Conservation (phyloP, 2,113 vertebrate genomes). For the Mastomys natalensis region DNA sequence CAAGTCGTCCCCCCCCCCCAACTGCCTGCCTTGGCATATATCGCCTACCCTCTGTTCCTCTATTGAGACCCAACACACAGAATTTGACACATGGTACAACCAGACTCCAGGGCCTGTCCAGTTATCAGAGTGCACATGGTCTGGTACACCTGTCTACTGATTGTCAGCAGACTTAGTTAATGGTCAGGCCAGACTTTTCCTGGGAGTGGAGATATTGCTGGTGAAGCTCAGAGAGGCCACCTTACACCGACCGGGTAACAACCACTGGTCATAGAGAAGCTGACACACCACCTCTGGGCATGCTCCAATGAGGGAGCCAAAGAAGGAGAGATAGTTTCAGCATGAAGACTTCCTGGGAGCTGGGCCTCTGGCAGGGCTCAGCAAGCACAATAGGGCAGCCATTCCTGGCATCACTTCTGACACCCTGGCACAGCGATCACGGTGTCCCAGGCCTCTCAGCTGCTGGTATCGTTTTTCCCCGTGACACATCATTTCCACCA, state of each 20-base stretch:
- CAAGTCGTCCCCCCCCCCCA: accelerated
- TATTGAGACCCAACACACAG: not conserved
- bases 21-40: not conserved
- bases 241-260: not conserved
- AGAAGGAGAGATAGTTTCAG: not conserved
- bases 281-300: not conserved
- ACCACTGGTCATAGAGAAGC: not conserved
- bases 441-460: not conserved
- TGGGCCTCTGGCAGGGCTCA: not conserved
- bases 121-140: not conserved
- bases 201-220: not conserved
- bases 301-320: too few species aligned
- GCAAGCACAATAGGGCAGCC: not conserved
- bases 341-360: not conserved
- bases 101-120: not conserved
- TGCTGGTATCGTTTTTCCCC: constrained; percentile 64
- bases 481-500: constrained; percentile 62
- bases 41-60: not conserved
- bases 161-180: not conserved
- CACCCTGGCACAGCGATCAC: not conserved
- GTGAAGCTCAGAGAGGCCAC: not conserved
- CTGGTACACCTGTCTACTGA: not conserved
- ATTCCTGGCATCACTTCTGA: not conserved
- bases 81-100: not conserved
- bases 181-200: not conserved